Evolutionary conservation across 2,797 vertebrate genomes (phyloP), one percentile per base, ranked within the genome.

Genomic region (Hemibagrus guttatus): DNA sequence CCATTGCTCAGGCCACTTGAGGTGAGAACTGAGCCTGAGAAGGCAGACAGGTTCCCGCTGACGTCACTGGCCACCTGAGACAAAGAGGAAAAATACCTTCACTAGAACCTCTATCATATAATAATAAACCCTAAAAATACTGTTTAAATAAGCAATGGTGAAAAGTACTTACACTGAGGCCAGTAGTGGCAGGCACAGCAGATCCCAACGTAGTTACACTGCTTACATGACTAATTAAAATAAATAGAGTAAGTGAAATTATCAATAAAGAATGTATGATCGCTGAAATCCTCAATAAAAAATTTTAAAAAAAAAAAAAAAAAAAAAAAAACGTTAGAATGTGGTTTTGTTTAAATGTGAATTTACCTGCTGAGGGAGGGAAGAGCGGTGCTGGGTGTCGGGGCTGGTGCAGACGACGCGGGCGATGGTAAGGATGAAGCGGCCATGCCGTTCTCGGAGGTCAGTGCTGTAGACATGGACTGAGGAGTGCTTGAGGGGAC

Each of bases 281-380:
- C 1, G 8, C 49, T 21, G 31, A 54, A 9, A 78, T 56, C n/a
- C 71, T 11, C 4, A 4, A 13, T n/a, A n/a, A n/a, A n/a, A n/a
- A n/a, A n/a, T n/a, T n/a, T n/a, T n/a, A n/a, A n/a, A n/a, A n/a
- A n/a, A n/a, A n/a, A n/a, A n/a, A n/a, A n/a, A n/a, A n/a, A n/a
- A n/a, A 1, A 4, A 54, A 76, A 72, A 21, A 1, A 79, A 3
- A 81, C 19, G 0, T 23, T 49, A 9, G 46, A 49, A 49, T 49
- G 46, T 49, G 46, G 46, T 49, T 49, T 49, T 49, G 46, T 49
- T 8, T 1, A 49, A 49, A 49, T 49, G 31, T 12, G 26, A 63
- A 23, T 6, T 28, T 84, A 99, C 98, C 97, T 98, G 97, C 91
- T 97, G 91, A 97, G 96, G 16, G 97, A 96, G 26, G 97, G 94